A percentile compares a stretch with the other conserved stretches of the same genome.
These are phyloP conservation scores for Sinhomidia bicolor DNA, from an alignment of 2,888 invertebrate genomes.

Conservation along the genomic window DNA sequence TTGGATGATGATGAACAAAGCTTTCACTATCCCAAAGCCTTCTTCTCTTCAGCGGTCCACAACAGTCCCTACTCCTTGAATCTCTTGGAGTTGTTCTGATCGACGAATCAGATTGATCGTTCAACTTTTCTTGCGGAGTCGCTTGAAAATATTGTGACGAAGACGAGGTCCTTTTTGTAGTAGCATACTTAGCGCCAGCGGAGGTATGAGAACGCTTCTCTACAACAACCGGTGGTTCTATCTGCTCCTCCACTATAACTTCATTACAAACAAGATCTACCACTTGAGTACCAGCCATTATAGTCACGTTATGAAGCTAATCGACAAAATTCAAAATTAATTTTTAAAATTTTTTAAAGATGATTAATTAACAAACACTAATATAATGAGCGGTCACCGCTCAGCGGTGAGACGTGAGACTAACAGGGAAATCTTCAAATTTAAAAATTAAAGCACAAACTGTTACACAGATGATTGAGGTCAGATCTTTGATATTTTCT, in stretches of 20 bases:
- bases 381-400: too few species aligned
- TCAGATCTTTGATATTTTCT: too few species aligned
- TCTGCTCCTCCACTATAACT: conserved; percentile 51
- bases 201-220: background rate
- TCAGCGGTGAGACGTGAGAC: too few species aligned
- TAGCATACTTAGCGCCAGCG: background rate
- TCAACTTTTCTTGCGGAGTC: too few species aligned
- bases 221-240: conserved; percentile 33
- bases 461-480: background rate
- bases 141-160: too few species aligned
- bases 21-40: background rate
- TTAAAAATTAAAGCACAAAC: too few species aligned
- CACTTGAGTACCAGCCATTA: conserved; percentile 21
- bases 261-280: conserved; percentile 45
- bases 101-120: too few species aligned
- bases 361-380: too few species aligned
- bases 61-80: background rate
- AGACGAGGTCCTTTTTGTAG: background rate
- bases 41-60: background rate
- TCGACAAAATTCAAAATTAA: too few species aligned
- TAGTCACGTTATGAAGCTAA: background rate
- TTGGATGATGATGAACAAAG: too few species aligned
- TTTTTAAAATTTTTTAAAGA: too few species aligned
- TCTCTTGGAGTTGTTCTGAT: background rate
- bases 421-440: too few species aligned